Evolutionary conservation across 2,888 invertebrate genomes (phyloP), one percentile per base, ranked within the genome.

Genomic region (Phalera bucephala): DNA sequence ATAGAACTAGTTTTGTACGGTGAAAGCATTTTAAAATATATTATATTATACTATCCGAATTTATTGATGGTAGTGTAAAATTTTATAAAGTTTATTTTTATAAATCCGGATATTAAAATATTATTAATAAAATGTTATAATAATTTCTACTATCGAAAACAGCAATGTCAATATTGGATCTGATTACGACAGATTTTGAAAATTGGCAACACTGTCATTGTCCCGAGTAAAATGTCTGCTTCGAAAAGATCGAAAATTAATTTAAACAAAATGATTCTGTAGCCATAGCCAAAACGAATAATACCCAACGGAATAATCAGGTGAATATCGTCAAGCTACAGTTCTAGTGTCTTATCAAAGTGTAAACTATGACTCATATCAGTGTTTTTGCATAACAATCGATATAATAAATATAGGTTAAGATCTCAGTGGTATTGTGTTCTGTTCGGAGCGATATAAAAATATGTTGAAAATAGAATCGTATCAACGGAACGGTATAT

Each of bases 381-480:
- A 69, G 80, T 87, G 85, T 86, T 87, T 87, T 87, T 83, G 87
- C 86, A 84, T 85, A 87, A 87, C 84, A 89, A 89, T 89, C 86
- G 84, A 89, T 89, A 79, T 76, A 80, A 79, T 75, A 80, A 80
- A 88, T 87, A 84, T 86, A 88, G 89, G 88, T 89, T 88, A 88
- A 86, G 77, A 86, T 81, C 77, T 82, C 63, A 68, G 73, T 74
- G 75, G 70, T 79, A 75, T 80, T 83, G 78, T 81, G 75, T 82
- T 75, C 72, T 56, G 65, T 72, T 77, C 58, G 50, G 59, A 79
- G 73, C 73, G 74, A 73, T 77, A 72, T 68, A 75, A 71, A 78
- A 72, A 72, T 74, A 70, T 64, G 73, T 70, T 66, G 62, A 68
- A 73, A 71, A 70, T 69, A 72, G 67, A 70, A 73, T 68, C 66